Conservation (phyloP, 1,140 invertebrate species). For the Caenorhabditis inopinata region DNA sequence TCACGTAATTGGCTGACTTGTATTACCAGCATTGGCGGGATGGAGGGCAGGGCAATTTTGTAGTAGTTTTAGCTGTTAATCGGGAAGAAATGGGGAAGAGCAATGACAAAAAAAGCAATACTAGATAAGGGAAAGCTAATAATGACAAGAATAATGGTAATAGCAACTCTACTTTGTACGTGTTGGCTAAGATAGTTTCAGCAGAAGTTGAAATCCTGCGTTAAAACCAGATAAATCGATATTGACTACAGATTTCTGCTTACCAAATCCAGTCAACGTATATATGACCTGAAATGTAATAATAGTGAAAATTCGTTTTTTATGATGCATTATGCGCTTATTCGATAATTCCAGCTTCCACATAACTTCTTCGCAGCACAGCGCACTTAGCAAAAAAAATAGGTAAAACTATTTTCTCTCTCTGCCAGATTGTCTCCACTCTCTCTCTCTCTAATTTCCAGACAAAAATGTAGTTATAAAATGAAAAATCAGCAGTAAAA, state of each 20-base stretch:
- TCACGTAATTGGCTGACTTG: too few relatives aligned
- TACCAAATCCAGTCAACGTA: neutral
- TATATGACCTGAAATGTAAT: neutral
- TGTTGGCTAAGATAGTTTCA: neutral
- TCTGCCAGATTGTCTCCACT: too few relatives aligned
- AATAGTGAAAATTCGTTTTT: too few relatives aligned
- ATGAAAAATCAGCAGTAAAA: too few relatives aligned
- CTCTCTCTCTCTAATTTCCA: too few relatives aligned
- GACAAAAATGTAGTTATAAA: too few relatives aligned
- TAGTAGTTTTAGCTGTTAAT: too few relatives aligned
- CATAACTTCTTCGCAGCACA: too few relatives aligned
- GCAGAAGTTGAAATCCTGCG: neutral
- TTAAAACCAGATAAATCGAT: constrained; percentile 8
- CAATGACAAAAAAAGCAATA: neutral
- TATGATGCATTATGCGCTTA: too few relatives aligned
- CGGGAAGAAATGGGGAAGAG: neutral
- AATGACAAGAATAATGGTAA: neutral
- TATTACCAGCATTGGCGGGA: neutral
- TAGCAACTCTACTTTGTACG: neutral
- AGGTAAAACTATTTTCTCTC: too few relatives aligned
- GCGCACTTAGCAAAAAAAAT: too few relatives aligned
- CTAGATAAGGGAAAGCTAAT: neutral
- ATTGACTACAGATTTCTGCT: constrained; percentile 4
- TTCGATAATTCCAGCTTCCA: too few relatives aligned
- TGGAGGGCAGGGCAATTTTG: neutral